These are phyloP conservation scores for Luperina testacea DNA, from an alignment of 2,888 invertebrate genomes.

Conservation along the genomic window DNA sequence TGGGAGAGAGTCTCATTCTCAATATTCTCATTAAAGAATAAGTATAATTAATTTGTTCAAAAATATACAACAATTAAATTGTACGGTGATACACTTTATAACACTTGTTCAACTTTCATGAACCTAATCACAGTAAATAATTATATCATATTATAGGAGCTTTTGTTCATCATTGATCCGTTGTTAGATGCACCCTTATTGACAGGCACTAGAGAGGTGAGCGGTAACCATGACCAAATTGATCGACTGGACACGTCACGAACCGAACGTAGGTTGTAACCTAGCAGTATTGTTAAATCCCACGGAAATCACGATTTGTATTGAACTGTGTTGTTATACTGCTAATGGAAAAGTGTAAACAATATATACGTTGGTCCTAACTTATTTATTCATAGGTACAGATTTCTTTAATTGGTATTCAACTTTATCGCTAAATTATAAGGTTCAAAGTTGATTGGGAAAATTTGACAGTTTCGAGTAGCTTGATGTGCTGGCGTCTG, in stretches of 20 bases:
- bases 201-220: constrained; percentile 8
- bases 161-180: constrained; percentile 6
- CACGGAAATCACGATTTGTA: constrained; percentile 62
- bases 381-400: not conserved
- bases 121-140: not conserved
- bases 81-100: no score
- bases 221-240: constrained; percentile 26
- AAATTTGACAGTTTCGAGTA: no score
- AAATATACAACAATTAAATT: not conserved
- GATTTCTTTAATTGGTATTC: no score
- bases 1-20: not conserved
- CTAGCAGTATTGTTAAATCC: constrained; percentile 52
- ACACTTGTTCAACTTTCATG: not conserved
- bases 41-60: not conserved
- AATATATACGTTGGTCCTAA: not conserved
- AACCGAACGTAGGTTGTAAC: constrained; percentile 23
- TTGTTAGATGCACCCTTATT: not conserved
- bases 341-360: constrained; percentile 28
- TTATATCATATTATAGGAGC: not conserved
- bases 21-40: not conserved
- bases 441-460: no score
- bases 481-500: no score
- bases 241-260: constrained; percentile 46
- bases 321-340: constrained; percentile 32
- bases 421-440: no score